phyloP scores from a whole-genome alignment of 2,113 vertebrate genomes.

The Tetrax tetrax region DNA sequence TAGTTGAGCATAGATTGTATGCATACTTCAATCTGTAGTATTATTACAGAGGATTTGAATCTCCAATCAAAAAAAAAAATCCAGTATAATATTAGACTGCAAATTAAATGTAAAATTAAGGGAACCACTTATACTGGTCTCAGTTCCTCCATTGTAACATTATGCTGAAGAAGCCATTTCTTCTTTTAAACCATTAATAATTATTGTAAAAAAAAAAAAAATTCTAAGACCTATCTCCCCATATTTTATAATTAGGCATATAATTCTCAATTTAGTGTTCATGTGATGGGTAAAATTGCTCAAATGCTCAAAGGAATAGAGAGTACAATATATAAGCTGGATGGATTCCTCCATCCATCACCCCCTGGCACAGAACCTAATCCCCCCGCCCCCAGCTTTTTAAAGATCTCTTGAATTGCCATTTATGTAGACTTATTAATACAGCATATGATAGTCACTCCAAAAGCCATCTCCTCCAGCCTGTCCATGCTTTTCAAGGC shows the following conservation, averaged over 20 bases:
- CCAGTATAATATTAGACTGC: background rate
- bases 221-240: background rate
- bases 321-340: background rate
- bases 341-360: background rate
- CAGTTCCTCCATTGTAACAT: background rate
- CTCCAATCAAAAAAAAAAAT: background rate
- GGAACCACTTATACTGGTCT: background rate
- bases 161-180: background rate
- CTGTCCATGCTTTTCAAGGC: background rate
- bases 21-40: background rate
- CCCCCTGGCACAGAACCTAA: background rate
- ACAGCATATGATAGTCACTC: background rate
- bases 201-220: background rate
- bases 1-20: background rate
- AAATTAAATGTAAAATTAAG: background rate
- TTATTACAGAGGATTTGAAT: background rate
- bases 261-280: background rate
- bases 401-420: background rate
- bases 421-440: background rate
- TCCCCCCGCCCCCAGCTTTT: background rate
- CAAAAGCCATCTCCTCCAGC: background rate
- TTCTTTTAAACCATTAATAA: background rate
- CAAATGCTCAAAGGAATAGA: background rate
- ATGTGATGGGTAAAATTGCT: background rate
- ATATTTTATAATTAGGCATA: background rate